Conservation (phyloP, 2,113 vertebrate species). For the Dascyllus trimaculatus region DNA sequence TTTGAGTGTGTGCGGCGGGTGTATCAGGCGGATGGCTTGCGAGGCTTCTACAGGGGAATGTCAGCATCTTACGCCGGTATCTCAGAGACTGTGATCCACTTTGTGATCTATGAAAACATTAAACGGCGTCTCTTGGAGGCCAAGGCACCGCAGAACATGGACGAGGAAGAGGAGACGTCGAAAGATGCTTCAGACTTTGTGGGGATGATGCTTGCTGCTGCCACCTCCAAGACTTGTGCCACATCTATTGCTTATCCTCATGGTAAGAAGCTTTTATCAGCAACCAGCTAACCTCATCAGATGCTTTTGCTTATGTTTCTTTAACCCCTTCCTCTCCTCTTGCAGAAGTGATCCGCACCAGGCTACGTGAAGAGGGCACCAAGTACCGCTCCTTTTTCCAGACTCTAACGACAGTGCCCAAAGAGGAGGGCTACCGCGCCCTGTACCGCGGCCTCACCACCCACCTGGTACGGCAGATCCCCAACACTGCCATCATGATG, state of each 20-base stretch:
- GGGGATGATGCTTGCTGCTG: slow-evolving; percentile 97
- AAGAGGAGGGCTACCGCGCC: slow-evolving; percentile 95
- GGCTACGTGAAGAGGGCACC: slow-evolving; percentile 97
- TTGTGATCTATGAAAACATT: slow-evolving; percentile 99
- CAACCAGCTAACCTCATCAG: neutral
- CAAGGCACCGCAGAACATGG: slow-evolving; percentile 89
- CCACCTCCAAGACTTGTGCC: slow-evolving; percentile 98
- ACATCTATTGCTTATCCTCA: slow-evolving; percentile 97
- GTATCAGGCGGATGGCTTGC: slow-evolving; percentile 91
- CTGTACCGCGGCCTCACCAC: slow-evolving; percentile 97
- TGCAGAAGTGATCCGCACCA: slow-evolving; percentile 97
- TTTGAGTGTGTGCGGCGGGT: slow-evolving; percentile 93
- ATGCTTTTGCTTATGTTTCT: neutral
- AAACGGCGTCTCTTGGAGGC: slow-evolving; percentile 92
- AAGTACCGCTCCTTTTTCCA: slow-evolving; percentile 98
- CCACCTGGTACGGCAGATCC: slow-evolving; percentile 97
- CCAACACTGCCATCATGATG: slow-evolving; percentile 99
- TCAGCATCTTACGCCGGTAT: slow-evolving; percentile 98
- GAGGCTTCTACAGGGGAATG: slow-evolving; percentile 98
- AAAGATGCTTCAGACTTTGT: slow-evolving; percentile 95
- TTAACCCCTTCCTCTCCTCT: neutral
- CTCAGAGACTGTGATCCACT: slow-evolving; percentile 99
- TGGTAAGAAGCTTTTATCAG: slow-evolving; percentile 82
- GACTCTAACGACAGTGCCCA: slow-evolving; percentile 91
- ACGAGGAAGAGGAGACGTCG: slow-evolving; percentile 89